These are phyloP conservation scores for Ardeotis arabs DNA, from an alignment of 2,113 vertebrate genomes.

Conservation along the genomic window DNA sequence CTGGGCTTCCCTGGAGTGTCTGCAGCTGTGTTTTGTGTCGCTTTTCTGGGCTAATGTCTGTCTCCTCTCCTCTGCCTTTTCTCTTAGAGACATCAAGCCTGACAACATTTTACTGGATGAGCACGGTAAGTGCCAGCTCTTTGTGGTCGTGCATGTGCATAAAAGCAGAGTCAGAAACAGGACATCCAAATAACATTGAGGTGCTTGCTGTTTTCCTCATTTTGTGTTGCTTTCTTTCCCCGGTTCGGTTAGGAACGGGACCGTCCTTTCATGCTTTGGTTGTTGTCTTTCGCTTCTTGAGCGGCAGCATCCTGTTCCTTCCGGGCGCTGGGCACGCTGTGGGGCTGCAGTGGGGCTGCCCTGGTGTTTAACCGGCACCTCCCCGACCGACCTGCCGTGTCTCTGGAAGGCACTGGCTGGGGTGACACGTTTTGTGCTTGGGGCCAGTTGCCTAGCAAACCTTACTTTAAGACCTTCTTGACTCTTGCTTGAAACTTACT, in stretches of 20 bases:
- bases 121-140: conserved; percentile 81
- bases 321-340: neutral
- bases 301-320: fast-evolving
- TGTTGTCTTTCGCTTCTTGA: neutral
- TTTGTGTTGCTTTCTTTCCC: neutral
- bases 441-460: neutral
- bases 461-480: neutral
- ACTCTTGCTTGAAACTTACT: neutral
- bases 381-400: neutral
- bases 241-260: too few species aligned
- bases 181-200: fast-evolving
- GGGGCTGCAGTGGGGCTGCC: too few species aligned
- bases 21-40: fast-evolving
- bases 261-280: neutral
- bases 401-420: neutral
- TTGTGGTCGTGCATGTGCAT: fast-evolving
- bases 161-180: neutral
- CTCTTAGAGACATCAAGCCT: conserved; percentile 94
- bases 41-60: neutral
- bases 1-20: neutral
- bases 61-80: conserved; percentile 28
- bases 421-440: fast-evolving
- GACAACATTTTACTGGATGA: conserved; percentile 99
- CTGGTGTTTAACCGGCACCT: neutral
- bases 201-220: neutral